Base-by-base conservation (phyloP, 2,888 invertebrate genomes). In the Timandra comae region DNA sequence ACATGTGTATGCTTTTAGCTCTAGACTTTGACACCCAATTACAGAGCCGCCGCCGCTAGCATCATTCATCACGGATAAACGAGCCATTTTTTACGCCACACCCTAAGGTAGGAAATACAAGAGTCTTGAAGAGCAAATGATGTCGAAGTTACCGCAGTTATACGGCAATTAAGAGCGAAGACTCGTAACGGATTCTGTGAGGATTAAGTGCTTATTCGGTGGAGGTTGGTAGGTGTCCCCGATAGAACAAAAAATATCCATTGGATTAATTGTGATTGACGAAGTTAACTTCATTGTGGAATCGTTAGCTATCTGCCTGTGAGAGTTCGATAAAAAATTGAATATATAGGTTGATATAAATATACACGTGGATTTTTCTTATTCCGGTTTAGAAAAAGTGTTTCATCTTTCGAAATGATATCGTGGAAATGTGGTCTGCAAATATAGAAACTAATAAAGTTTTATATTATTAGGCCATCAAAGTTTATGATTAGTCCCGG, bases 1-100 rank as follows among this genome's bases (percentile, higher is more conserved):
- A 81, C 84, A 82, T 64, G 82, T 81, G 81, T 82, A 78, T 81
- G 84, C 84, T 82, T 78, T 82, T 79, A 82, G 73, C 67, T 50
- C 60, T 60, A 73, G 70, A 68, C 78, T 76, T 77, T 74, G 76
- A 77, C 78, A 77, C 73, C 79, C 79, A 81, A 82, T 85, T 82
- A 82, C 74, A 67, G 62, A 60, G 57, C 56, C 49, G 60, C 63
- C 61, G 71, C 61, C 67, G 60, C 48, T 46, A 43, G 50, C 44
- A 60, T 74, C 79, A 76, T 79, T 78, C 71, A 78, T 81, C 80
- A 81, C 69, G 58, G 55, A 56, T 68, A 71, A 78, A 75, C 68
- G 70, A 74, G 70, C 66, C 41, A 59, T 66, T 74, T 73, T 81
- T 80, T 79, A 72, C 62, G 48, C 56, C 48, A 49, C 30, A 41